Conservation (phyloP, 1,140 invertebrate species). For the Orchestia grillus region DNA sequence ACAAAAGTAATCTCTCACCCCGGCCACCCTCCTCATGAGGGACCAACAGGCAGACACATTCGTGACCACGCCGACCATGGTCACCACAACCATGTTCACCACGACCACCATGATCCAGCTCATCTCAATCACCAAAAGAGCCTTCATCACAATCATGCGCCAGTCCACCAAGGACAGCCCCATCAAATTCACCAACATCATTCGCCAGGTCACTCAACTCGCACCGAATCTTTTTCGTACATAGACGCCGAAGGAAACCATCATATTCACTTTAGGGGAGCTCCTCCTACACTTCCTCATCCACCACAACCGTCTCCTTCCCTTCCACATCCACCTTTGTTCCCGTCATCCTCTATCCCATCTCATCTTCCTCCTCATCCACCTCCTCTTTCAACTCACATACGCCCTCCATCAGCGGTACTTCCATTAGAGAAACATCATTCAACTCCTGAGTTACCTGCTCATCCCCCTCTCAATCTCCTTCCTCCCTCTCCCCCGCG, state of each 20-base stretch:
- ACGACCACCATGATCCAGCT: neutral
- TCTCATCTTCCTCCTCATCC: neutral
- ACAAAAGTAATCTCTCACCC: neutral
- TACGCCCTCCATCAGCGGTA: neutral
- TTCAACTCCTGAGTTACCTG: neutral
- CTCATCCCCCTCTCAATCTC: neutral
- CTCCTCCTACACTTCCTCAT: neutral
- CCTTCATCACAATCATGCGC: neutral
- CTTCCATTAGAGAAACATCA: constrained; percentile 31
- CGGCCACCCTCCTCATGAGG: neutral
- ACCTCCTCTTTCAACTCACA: neutral
- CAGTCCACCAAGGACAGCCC: neutral
- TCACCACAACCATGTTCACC: constrained; percentile 31
- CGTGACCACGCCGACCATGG: neutral
- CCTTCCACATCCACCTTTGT: neutral
- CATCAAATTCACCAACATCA: neutral
- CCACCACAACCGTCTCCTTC: neutral
- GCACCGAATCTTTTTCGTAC: neutral
- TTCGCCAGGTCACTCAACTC: neutral
- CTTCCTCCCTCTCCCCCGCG: neutral
- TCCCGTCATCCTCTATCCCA: neutral
- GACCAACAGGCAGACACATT: neutral
- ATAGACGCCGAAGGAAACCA: constrained; percentile 4
- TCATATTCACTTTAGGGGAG: constrained; percentile 5
- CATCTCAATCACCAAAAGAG: neutral